phyloP scores from a whole-genome alignment of 2,888 invertebrate species.

The Yponomeuta sedellus region DNA sequence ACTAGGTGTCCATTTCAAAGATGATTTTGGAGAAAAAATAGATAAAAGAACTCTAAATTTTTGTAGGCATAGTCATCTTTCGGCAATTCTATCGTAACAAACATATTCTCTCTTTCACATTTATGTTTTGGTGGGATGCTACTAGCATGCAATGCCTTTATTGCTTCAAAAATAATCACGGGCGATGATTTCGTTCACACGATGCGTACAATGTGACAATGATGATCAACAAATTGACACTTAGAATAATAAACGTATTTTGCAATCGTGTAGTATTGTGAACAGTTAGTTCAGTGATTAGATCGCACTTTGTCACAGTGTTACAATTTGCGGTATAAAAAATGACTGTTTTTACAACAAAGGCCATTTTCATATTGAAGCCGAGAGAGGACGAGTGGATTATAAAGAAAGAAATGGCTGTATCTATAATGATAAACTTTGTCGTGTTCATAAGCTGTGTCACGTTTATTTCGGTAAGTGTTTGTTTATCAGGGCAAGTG shows the following conservation, averaged over 20 bases:
- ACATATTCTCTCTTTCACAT: no score
- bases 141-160: no score
- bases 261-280: background rate
- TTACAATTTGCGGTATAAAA: background rate
- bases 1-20: no score
- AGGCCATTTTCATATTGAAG: background rate
- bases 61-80: no score
- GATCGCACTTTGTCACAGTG: background rate
- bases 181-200: background rate
- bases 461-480: background rate
- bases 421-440: background rate
- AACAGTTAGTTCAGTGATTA: background rate
- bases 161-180: background rate
- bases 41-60: no score
- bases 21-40: no score
- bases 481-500: no score
- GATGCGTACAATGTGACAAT: background rate
- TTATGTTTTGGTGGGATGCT: no score
- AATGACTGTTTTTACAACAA: background rate
- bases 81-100: no score
- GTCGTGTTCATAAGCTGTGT: background rate
- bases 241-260: background rate
- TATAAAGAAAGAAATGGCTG: background rate
- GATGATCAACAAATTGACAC: constrained; percentile 2
- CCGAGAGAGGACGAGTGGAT: background rate